phyloP scores from a whole-genome alignment of 2,888 invertebrate species.

The Troides helena region DNA sequence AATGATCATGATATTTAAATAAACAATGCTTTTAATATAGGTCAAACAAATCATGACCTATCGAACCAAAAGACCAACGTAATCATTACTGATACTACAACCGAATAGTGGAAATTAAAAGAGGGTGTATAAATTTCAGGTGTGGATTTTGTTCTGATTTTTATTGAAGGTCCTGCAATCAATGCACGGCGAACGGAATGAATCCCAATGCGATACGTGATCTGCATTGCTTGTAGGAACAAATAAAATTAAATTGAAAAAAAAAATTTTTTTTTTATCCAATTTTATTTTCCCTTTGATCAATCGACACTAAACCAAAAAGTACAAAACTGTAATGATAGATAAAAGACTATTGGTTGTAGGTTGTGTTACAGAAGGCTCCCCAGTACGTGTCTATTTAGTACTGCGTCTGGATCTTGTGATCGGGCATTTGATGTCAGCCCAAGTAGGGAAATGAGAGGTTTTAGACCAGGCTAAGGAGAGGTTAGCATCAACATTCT shows the following conservation, averaged over 20 bases:
- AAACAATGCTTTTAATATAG: too few species aligned
- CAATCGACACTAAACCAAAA: too few species aligned
- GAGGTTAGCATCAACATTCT: too few species aligned
- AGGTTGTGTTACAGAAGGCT: too few species aligned
- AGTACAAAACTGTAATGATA: too few species aligned
- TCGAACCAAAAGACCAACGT: too few species aligned
- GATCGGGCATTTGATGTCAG: conserved; percentile 61
- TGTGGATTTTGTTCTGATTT: conserved; percentile 7
- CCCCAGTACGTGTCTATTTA: too few species aligned
- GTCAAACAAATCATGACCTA: too few species aligned
- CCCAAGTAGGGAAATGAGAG: conserved; percentile 57
- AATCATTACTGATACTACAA: not conserved
- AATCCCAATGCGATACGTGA: conserved; percentile 24
- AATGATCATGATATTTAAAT: too few species aligned
- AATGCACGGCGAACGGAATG: conserved; percentile 10
- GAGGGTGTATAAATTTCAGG: not conserved
- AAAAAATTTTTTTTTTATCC: not conserved
- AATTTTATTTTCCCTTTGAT: not conserved
- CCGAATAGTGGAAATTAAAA: not conserved
- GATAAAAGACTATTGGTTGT: too few species aligned
- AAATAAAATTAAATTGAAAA: not conserved
- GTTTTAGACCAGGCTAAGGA: conserved; percentile 46
- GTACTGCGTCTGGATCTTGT: conserved; percentile 53
- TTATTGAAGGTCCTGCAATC: conserved; percentile 12
- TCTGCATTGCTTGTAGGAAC: conserved; percentile 8